Base-by-base conservation (phyloP, 2,888 invertebrate species). In the Pandemis corylana region DNA sequence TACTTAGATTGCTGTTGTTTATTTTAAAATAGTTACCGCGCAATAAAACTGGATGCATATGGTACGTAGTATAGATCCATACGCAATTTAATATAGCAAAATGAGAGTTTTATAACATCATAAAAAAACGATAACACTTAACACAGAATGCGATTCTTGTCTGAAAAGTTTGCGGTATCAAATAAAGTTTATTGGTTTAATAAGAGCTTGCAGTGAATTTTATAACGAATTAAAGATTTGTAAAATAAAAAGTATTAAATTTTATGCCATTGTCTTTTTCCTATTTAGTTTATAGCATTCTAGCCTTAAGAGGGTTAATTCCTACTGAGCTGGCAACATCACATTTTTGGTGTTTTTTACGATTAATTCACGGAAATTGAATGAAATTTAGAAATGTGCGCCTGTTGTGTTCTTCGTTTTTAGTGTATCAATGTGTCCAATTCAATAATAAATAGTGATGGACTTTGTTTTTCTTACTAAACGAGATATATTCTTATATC, bases 161-260 rank as follows among this genome's bases (percentile, higher is more conserved):
- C 46, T 46, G 20, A 13, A 46, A 59, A 68, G 36, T 68, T 61
- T 13, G 41, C 62, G 4, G 13, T 46, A 59, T 44, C 20, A 59
- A 46, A 61, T 44, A 36, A 61, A 68, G 7, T 61, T 68, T 68
- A 44, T n/a, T 20, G 28, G 49, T 68, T 68, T 46, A 61, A 59
- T 59, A 44, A 61, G 46, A 28, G 44, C n/a, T 28, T 46, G 36
- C 20, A n/a, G 44, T 28, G 13, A 20, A 51, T 49, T 28, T 44
- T 64, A 20, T 44, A 20, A 44, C 15, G 0, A 2, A 10, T 44
- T 64, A 15, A 53, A 53, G 41, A 53, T 10, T n/a, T 5, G 36
- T 41, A 53, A 7, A n/a, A 15, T 20, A 51, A 9, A 46, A 65
- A 28, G 7, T 20, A 28, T 28, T 13, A 20, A 56, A 56, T 20